These are phyloP conservation scores for Anolis sagrei DNA, from an alignment of 2,113 vertebrate species.

Conservation along the genomic window DNA sequence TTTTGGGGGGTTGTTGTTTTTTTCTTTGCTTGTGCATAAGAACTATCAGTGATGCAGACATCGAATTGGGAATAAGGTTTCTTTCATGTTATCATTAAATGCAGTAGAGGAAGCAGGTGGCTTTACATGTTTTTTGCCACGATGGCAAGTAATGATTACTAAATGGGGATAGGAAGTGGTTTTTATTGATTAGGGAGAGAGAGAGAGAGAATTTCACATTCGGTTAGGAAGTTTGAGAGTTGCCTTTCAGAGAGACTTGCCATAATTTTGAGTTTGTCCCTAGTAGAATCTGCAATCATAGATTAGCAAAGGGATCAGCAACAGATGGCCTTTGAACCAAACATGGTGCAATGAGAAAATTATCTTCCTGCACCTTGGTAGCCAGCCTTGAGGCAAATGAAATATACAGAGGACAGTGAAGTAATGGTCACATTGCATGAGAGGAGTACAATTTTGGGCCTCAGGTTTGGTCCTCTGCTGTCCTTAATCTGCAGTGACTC, in stretches of 20 bases:
- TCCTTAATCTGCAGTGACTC: background rate
- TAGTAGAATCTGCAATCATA: background rate
- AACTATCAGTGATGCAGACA: slow-evolving; percentile 55
- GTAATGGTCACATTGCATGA: background rate
- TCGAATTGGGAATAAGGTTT: slow-evolving; percentile 54
- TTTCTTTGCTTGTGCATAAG: slow-evolving; percentile 58
- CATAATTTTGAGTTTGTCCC: slow-evolving; percentile 24
- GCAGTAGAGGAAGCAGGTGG: slow-evolving; percentile 19
- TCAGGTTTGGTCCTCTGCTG: background rate
- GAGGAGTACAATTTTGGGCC: background rate
- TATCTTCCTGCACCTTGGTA: background rate
- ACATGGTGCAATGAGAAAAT: background rate
- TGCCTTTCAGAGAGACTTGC: slow-evolving; percentile 4
- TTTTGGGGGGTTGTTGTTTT: slow-evolving; percentile 63
- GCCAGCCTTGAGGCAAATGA: background rate
- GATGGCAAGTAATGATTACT: background rate
- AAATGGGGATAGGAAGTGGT: background rate
- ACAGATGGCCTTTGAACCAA: background rate
- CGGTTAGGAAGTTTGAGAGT: slow-evolving; percentile 20
- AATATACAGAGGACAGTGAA: background rate
- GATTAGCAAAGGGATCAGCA: background rate
- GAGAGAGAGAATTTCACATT: slow-evolving; percentile 31
- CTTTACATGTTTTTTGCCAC: slow-evolving; percentile 29
- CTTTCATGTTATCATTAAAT: slow-evolving; percentile 49
- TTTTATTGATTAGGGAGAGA: slow-evolving; percentile 31